These are phyloP conservation scores for Cataglyphis altisquamis DNA, from an alignment of 2,888 invertebrate genomes.

Conservation along the genomic window DNA sequence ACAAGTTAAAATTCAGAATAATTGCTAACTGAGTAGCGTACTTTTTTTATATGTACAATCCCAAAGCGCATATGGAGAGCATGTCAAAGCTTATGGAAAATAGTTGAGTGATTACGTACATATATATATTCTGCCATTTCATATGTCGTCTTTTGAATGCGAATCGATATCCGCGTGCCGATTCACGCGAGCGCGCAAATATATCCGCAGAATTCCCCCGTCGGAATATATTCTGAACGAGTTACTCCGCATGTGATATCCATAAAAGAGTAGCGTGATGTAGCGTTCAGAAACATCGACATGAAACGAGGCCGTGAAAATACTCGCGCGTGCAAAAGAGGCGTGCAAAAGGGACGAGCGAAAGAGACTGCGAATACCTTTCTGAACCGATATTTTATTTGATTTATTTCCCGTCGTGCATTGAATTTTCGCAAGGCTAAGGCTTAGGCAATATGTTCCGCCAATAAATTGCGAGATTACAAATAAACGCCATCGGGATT, in stretches of 20 bases:
- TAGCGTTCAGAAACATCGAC: neutral
- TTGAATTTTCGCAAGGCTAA: neutral
- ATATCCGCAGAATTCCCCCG: slow-evolving; percentile 28
- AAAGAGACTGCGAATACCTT: slow-evolving; percentile 34
- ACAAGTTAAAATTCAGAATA: neutral
- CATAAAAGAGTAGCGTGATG: slow-evolving; percentile 40
- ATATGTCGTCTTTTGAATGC: slow-evolving; percentile 40
- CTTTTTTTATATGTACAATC: neutral
- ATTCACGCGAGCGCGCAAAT: slow-evolving; percentile 19
- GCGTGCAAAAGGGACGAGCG: neutral
- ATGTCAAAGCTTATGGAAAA: slow-evolving; percentile 29
- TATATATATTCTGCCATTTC: slow-evolving; percentile 20
- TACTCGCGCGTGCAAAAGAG: slow-evolving; percentile 7
- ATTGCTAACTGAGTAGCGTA: neutral
- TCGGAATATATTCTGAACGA: slow-evolving; percentile 41
- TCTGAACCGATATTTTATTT: neutral
- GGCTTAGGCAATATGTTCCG: neutral
- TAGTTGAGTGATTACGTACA: slow-evolving; percentile 3
- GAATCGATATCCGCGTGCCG: neutral
- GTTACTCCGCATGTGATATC: slow-evolving; percentile 34
- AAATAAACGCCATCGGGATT: neutral
- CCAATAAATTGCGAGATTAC: neutral
- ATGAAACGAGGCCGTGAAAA: slow-evolving; percentile 54
- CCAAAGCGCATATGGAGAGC: slow-evolving; percentile 21
- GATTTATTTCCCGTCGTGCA: slow-evolving; percentile 28